Conservation (phyloP, 1,140 invertebrate genomes). For the Bombyx mandarina region DNA sequence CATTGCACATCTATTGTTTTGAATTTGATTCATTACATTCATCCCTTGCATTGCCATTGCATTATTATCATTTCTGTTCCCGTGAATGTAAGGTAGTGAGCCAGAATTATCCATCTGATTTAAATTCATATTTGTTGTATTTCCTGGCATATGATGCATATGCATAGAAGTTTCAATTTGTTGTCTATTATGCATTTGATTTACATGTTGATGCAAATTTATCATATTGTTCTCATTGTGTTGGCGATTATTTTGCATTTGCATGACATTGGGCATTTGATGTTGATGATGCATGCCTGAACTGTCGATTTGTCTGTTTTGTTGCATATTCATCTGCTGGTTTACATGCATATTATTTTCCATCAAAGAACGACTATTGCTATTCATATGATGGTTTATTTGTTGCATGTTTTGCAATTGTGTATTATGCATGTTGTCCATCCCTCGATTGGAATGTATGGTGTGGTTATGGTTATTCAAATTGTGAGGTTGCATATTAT, state of each 20-base stretch:
- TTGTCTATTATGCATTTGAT: constrained; percentile 61
- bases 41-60: constrained; percentile 54
- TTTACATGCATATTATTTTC: constrained; percentile 58
- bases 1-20: constrained; percentile 50
- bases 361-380: constrained; percentile 38
- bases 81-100: constrained; percentile 42
- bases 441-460: constrained; percentile 52
- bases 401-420: constrained; percentile 60
- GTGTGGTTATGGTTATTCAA: constrained; percentile 51
- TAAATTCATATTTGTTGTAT: constrained; percentile 42
- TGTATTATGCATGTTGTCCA: constrained; percentile 54
- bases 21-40: constrained; percentile 56
- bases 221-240: constrained; percentile 56
- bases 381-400: constrained; percentile 54
- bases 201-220: constrained; percentile 58
- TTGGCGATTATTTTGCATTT: constrained; percentile 51
- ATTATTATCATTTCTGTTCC: constrained; percentile 54
- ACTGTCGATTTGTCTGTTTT: constrained; percentile 60
- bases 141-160: constrained; percentile 60
- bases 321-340: constrained; percentile 53
- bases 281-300: constrained; percentile 53
- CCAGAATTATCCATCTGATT: constrained; percentile 47
- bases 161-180: constrained; percentile 59
- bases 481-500: constrained; percentile 52
- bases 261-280: constrained; percentile 59